A percentile compares a stretch with the other conserved stretches of the same genome.
Evolutionary conservation across 2,797 vertebrate genomes (phyloP).

Genomic region (Limosa lapponica): DNA sequence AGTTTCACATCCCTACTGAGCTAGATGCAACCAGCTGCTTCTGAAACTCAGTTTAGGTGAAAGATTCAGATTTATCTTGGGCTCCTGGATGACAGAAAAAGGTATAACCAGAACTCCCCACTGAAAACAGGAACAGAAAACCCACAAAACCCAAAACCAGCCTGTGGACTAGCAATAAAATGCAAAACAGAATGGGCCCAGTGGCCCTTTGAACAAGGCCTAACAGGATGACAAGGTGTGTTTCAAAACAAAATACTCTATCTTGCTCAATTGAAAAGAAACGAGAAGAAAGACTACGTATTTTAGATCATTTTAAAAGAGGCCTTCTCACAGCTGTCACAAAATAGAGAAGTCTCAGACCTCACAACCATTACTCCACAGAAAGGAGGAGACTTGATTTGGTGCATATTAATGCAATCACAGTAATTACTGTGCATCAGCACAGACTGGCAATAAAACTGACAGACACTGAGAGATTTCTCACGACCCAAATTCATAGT

Average conservation of each 20-base stretch:
- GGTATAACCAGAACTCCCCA: not conserved
- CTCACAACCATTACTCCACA: not conserved
- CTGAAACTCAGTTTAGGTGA: not conserved
- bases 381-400: not conserved
- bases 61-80: not conserved
- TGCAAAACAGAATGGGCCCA: not conserved
- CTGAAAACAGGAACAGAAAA: not conserved
- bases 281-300: not conserved
- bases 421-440: not conserved
- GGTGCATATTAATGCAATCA: conserved; percentile 16
- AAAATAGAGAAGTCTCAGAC: not conserved
- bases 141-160: not conserved
- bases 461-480: not conserved
- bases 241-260: not conserved
- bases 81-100: not conserved
- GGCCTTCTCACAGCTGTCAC: not conserved
- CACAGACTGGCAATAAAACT: not conserved
- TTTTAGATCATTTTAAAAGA: not conserved
- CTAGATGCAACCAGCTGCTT: not conserved
- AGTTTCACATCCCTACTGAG: not conserved
- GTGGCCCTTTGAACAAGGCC: not conserved
- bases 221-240: not conserved
- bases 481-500: not conserved
- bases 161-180: not conserved
- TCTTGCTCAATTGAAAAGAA: not conserved